Evolutionary conservation across 2,888 invertebrate species (phyloP), one percentile per base, ranked within the genome.

Genomic region (Drosophila yooni): DNA sequence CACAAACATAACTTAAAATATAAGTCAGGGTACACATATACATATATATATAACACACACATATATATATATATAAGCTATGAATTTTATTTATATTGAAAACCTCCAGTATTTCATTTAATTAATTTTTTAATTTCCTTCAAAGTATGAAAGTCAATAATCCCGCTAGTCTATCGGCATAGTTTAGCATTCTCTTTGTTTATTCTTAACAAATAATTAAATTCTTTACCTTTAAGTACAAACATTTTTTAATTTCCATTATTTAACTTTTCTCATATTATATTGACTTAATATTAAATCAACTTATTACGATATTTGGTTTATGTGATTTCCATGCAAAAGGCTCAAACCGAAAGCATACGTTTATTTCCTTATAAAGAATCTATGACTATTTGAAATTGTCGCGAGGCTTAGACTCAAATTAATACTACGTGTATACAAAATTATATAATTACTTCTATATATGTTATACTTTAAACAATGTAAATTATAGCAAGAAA

Each of bases 151-250:
- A 57, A 50, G 43, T 60, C 43, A 54, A 53, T 57, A 60, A 46
- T 36, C 38, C 38, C 29, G 27, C 33, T 43, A 13, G 57, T 57
- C 29, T 61, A 38, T 52, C 36, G 13, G 27, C 31, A 33, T 57
- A 70, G 38, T 43, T 53, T 58, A 62, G 60, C 53, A 33, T 56
- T 68, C 59, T 62, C 52, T 56, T 69, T 58, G 56, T 70, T 69
- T 67, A 62, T 67, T 36, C 66, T 40, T 59, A 50, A 29, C 27
- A 54, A 57, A 43, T 59, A 59, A 51, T 51, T 63, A 56, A 52
- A 31, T 63, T 64, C 61, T 51, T 80, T 71, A 89, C 89, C 87
- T 71, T 86, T 88, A 61, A 85, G 87, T 87, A 87, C 87, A 87
- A 87, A 89, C 34, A 59, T 48, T 67, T 68, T 62, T 72, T 51